Conservation (phyloP, 2,113 vertebrate genomes). For the Poicephalus gulielmi region DNA sequence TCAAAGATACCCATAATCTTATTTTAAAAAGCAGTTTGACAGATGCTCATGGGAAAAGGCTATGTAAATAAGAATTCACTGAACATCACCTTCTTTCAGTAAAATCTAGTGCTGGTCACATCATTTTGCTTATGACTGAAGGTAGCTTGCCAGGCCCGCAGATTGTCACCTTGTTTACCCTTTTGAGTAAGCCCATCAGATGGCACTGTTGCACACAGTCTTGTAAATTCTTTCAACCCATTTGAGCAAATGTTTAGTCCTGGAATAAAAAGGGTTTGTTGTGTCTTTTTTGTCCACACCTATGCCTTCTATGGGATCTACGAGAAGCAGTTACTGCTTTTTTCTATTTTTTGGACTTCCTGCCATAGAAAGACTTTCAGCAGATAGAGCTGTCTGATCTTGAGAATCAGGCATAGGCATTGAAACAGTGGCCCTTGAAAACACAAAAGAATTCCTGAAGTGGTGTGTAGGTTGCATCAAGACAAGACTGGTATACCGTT, state of each 20-base stretch:
- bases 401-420: neutral
- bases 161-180: neutral
- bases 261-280: neutral
- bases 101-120: neutral
- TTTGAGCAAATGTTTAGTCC: neutral
- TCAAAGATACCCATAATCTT: rapidly evolving
- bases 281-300: neutral
- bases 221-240: neutral
- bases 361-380: neutral
- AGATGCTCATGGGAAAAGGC: neutral
- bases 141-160: neutral
- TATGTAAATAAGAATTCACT: neutral
- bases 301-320: neutral
- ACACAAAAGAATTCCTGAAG: neutral
- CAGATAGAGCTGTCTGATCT: neutral
- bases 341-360: neutral
- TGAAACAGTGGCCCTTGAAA: neutral
- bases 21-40: neutral
- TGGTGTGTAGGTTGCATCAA: neutral
- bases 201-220: slow-evolving; percentile 53
- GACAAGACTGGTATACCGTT: neutral
- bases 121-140: neutral
- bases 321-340: neutral
- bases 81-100: neutral
- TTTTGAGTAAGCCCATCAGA: slow-evolving; percentile 52